phyloP scores from a whole-genome alignment of 2,113 vertebrate species.

The Chionomys nivalis region DNA sequence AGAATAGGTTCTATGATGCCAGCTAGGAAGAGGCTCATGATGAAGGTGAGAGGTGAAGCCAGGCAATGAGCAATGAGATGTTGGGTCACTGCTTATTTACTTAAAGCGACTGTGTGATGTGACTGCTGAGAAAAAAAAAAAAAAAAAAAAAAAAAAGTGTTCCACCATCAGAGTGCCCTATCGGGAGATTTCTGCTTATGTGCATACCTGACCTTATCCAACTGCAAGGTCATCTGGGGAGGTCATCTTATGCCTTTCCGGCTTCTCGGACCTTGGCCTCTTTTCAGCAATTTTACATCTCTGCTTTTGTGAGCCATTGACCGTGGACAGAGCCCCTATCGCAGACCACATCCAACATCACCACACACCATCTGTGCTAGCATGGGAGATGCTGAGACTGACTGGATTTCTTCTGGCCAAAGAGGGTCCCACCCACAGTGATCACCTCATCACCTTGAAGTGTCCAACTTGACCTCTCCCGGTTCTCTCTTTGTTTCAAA shows the following conservation, averaged over 20 bases:
- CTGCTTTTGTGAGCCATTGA: background rate
- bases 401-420: background rate
- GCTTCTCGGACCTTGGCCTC: conserved; percentile 19
- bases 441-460: background rate
- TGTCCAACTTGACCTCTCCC: background rate
- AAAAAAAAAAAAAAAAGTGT: background rate
- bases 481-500: background rate
- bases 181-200: background rate
- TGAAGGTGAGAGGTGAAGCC: background rate
- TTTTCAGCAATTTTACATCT: background rate
- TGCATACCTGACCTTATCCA: background rate
- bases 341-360: background rate
- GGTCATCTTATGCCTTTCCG: background rate
- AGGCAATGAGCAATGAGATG: background rate
- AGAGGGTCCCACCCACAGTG: background rate
- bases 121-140: background rate
- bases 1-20: background rate
- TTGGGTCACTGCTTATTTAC: background rate
- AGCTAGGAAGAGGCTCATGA: background rate
- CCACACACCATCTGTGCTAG: background rate
- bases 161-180: background rate
- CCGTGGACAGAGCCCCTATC: background rate
- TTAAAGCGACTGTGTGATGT: background rate
- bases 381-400: background rate
- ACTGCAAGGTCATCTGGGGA: background rate